Percentiles rank a stretch among this genome's conserved stretches.
Conservation (phyloP, 1,140 invertebrate genomes). For the Drosophila burlai region DNA sequence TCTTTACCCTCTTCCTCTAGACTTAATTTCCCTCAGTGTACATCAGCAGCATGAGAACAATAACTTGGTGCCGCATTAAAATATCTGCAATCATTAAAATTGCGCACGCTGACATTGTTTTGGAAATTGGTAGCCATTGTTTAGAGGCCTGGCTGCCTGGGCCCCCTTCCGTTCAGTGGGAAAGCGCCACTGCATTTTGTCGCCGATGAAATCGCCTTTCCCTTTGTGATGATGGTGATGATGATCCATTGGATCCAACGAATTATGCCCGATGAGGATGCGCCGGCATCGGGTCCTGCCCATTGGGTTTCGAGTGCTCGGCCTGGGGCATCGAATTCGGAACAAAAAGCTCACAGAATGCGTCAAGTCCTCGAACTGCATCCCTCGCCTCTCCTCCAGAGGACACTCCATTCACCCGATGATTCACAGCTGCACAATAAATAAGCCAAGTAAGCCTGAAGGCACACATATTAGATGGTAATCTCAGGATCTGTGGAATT, state of each 20-base stretch:
- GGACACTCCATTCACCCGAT: constrained; percentile 38
- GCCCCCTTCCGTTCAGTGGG: not conserved
- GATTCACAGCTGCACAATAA: constrained; percentile 48
- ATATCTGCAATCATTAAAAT: constrained; percentile 83
- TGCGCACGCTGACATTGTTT: constrained; percentile 81
- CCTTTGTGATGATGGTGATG: constrained; percentile 44
- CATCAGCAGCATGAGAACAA: constrained; percentile 67
- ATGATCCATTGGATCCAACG: constrained; percentile 56
- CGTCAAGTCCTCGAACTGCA: constrained; percentile 35
- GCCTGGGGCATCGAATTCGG: constrained; percentile 29
- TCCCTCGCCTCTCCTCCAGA: not conserved
- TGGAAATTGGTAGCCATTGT: constrained; percentile 64
- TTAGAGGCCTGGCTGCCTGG: constrained; percentile 46
- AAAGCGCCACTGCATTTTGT: constrained; percentile 42
- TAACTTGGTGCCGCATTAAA: constrained; percentile 79
- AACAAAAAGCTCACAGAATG: constrained; percentile 62
- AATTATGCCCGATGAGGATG: constrained; percentile 55
- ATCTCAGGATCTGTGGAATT: constrained; percentile 13
- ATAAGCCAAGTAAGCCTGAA: constrained; percentile 21
- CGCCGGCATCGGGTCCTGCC: not conserved
- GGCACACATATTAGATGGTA: constrained; percentile 40
- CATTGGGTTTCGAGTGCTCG: constrained; percentile 22
- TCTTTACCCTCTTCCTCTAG: not conserved
- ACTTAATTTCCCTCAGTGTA: constrained; percentile 20
- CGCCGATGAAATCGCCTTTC: constrained; percentile 50